Percentiles rank a stretch among this genome's conserved stretches.
Conservation (phyloP, 2,113 vertebrate genomes). For the Rhodinocichla rosea region DNA sequence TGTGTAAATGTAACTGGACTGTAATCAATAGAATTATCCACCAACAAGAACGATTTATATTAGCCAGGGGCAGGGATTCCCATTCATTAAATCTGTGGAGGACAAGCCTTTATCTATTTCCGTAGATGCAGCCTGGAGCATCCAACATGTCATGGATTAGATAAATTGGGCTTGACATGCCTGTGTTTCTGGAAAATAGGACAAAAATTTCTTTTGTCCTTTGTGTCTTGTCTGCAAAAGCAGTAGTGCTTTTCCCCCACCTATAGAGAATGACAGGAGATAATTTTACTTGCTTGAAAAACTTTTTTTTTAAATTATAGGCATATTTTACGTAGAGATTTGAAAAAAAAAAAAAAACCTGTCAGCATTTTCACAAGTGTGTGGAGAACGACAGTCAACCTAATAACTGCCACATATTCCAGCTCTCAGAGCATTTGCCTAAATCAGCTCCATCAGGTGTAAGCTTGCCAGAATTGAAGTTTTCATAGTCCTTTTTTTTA, state of each 20-base stretch:
- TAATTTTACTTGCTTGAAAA: not conserved
- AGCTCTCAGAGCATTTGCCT: not conserved
- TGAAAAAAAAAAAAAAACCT: not conserved
- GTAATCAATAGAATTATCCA: slow-evolving; percentile 19
- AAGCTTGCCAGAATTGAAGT: not conserved
- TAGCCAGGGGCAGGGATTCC: slow-evolving; percentile 49
- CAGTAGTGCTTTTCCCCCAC: not conserved
- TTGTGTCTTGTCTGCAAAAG: slow-evolving; percentile 3
- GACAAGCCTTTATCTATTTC: slow-evolving; percentile 43
- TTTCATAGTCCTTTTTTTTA: not conserved
- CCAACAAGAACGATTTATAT: not conserved
- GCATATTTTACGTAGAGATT: not conserved
- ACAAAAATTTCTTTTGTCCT: slow-evolving; percentile 34
- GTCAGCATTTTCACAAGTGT: not conserved
- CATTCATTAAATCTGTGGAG: slow-evolving; percentile 35
- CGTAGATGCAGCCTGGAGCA: not conserved
- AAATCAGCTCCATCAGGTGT: not conserved
- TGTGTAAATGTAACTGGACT: not conserved
- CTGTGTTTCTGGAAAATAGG: slow-evolving; percentile 32
- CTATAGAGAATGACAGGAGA: not conserved
- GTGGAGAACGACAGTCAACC: not conserved
- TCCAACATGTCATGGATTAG: not conserved
- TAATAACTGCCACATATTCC: not conserved
- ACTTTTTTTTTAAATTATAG: not conserved
- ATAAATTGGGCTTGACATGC: slow-evolving; percentile 24